Percentiles rank a stretch among this genome's conserved stretches.
phyloP scores from a whole-genome alignment of 37 sponge, comb jelly and placozoan species.

The Tethya wilhelma region DNA sequence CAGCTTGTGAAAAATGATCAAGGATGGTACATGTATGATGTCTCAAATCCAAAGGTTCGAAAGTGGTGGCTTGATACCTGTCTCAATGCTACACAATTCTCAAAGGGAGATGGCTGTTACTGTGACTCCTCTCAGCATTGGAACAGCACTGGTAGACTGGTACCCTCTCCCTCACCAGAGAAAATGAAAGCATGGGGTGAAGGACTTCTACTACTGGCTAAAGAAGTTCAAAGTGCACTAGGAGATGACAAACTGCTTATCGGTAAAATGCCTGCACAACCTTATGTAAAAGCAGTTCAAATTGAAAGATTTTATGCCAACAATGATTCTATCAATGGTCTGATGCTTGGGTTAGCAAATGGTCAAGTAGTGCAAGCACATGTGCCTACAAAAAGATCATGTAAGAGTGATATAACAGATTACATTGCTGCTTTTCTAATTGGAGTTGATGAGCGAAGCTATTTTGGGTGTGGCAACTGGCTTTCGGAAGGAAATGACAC shows the following conservation, averaged over 20 bases:
- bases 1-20: constrained; percentile 2
- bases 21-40: constrained; percentile 6
- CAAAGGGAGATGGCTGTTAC: constrained; percentile 52
- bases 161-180: constrained; percentile 2
- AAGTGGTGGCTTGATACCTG: constrained; percentile 34
- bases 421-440: constrained; percentile 60
- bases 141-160: background rate
- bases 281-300: constrained; percentile 55
- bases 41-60: constrained; percentile 25
- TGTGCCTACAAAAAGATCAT: background rate
- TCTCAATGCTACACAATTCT: constrained; percentile 38
- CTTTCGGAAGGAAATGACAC: constrained; percentile 14
- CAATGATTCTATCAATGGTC: constrained; percentile 28
- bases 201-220: constrained; percentile 30
- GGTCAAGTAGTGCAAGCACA: constrained; percentile 63
- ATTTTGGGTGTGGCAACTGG: constrained; percentile 53
- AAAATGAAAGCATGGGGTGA: constrained; percentile 29
- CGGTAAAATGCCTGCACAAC: constrained; percentile 17
- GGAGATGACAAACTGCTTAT: constrained; percentile 30
- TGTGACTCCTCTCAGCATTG: constrained; percentile 48
- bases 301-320: constrained; percentile 41
- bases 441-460: constrained; percentile 39
- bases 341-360: constrained; percentile 9
- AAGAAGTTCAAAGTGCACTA: constrained; percentile 38
- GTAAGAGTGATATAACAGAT: constrained; percentile 33